Conservation (phyloP, 2,888 invertebrate species). For the Heterodera filipjevi region DNA sequence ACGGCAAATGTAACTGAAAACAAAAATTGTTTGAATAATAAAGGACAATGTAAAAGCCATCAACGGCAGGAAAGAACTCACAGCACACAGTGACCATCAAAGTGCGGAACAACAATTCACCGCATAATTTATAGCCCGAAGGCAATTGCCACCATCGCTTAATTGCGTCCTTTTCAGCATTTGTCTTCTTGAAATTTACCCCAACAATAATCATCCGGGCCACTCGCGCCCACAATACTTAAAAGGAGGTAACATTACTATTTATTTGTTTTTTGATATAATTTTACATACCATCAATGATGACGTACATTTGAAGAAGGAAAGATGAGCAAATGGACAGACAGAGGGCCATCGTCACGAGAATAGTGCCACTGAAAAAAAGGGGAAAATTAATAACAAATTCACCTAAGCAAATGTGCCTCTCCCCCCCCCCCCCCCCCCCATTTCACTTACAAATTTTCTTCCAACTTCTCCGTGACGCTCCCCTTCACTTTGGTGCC, state of each 20-base stretch:
- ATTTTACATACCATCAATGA: constrained; percentile 76
- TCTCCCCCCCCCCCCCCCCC: too few species aligned
- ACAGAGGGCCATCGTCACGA: constrained; percentile 51
- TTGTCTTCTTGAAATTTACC: constrained; percentile 65
- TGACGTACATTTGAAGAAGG: constrained; percentile 88
- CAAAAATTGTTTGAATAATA: background rate
- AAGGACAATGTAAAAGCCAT: background rate
- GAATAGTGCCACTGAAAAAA: constrained; percentile 51
- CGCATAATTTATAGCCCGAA: background rate
- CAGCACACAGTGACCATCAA: constrained; percentile 26
- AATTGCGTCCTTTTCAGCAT: background rate
- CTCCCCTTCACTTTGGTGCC: constrained; percentile 79
- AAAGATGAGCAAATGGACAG: constrained; percentile 55
- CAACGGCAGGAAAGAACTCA: background rate
- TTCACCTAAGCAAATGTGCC: background rate
- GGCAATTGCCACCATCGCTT: constrained; percentile 13
- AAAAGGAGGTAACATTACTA: too few species aligned
- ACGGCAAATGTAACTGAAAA: constrained; percentile 47
- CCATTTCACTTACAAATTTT: constrained; percentile 13
- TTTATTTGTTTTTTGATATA: too few species aligned
- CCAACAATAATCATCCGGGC: constrained; percentile 32
- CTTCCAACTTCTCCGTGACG: constrained; percentile 83
- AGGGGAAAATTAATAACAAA: background rate
- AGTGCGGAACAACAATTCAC: constrained; percentile 6
- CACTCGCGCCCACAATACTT: constrained; percentile 81